Percentiles rank a stretch among this genome's conserved stretches.
Evolutionary conservation across 2,113 vertebrate species (phyloP).

Genomic region (Naja naja): DNA sequence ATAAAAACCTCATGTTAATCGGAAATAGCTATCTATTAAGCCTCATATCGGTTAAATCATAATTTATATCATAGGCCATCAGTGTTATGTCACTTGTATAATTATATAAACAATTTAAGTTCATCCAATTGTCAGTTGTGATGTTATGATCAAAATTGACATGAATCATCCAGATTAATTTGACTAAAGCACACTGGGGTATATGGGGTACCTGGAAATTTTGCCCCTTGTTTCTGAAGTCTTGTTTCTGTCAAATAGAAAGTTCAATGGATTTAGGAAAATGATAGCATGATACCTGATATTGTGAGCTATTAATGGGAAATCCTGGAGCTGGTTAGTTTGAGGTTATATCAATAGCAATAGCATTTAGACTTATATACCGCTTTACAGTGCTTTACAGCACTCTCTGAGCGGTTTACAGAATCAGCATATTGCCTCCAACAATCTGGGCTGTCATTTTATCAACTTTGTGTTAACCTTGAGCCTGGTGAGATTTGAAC

Average conservation of each 20-base stretch:
- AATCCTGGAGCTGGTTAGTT: not conserved
- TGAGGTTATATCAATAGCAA: not conserved
- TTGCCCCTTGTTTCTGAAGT: not conserved
- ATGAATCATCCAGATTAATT: not conserved
- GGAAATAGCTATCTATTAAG: not conserved
- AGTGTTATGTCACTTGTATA: not conserved
- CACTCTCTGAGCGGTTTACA: too few relatives aligned
- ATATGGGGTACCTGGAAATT: not conserved
- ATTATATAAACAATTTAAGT: not conserved
- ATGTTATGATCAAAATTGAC: not conserved
- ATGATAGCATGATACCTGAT: not conserved
- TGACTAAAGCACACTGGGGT: not conserved
- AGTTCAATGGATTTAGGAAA: not conserved
- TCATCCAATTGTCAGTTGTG: not conserved
- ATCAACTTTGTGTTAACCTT: too few relatives aligned
- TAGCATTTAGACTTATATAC: too few relatives aligned
- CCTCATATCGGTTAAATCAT: not conserved
- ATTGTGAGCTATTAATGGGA: not conserved
- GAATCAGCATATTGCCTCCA: too few relatives aligned
- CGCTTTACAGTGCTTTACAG: too few relatives aligned
- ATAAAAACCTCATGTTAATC: not conserved
- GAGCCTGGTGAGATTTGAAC: too few relatives aligned
- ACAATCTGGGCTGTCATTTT: too few relatives aligned
- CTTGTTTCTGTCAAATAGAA: not conserved
- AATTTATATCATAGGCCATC: not conserved